Evolutionary conservation across 2,113 vertebrate species (phyloP).

Genomic region (Eupsittula cactorum): DNA sequence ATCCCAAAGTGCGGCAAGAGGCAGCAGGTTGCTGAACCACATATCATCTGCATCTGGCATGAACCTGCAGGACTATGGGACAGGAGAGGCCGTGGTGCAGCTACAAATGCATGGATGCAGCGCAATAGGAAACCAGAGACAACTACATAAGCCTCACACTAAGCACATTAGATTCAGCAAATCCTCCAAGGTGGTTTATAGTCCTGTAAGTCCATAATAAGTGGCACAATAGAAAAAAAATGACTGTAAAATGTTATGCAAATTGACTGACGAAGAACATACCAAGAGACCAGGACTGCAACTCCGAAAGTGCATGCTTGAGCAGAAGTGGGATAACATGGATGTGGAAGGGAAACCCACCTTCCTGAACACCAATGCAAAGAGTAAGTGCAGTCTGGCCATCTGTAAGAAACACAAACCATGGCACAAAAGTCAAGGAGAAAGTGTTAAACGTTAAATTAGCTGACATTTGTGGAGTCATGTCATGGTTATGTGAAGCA

Average conservation of each 20-base stretch:
- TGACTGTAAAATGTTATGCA: not conserved
- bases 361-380: not conserved
- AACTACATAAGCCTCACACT: fast-evolving
- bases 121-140: not conserved
- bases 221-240: not conserved
- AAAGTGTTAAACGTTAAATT: not conserved
- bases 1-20: not conserved
- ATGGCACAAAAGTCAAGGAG: fast-evolving
- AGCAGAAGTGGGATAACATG: not conserved
- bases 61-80: not conserved
- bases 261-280: not conserved
- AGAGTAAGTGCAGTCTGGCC: not conserved
- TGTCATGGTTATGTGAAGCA: not conserved
- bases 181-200: not conserved
- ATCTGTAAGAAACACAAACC: not conserved
- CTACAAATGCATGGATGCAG: not conserved
- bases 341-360: not conserved
- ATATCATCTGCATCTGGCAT: not conserved
- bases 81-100: not conserved
- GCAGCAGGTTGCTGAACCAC: not conserved
- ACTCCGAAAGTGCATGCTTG: not conserved
- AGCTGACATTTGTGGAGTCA: not conserved
- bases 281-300: not conserved
- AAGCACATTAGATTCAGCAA: not conserved
- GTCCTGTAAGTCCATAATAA: not conserved